Base-by-base conservation (phyloP, 1,140 invertebrate genomes). In the Dreissena polymorpha region DNA sequence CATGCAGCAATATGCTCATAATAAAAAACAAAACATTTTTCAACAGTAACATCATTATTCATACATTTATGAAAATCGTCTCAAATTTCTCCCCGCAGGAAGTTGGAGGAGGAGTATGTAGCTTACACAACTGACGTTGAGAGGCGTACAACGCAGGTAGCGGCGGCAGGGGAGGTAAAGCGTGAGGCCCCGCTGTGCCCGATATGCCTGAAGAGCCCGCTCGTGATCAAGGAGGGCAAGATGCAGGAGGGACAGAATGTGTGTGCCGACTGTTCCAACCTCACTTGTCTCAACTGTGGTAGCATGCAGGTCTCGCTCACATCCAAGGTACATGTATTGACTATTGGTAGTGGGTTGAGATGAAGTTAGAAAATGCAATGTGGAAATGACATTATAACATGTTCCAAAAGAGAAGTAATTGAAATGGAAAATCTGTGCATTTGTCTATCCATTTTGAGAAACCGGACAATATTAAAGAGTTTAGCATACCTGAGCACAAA, bases 31-130 rank as follows among this genome's bases (percentile, higher is more conserved):
- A 39, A 39, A 39, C 39, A 39, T 39, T 39, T 39, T 39, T 39
- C n/a, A 39, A 39, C 39, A 39, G 8, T 5, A 39, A 39, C 39
- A 39, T 39, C 39, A 39, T 39, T 39, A 39, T 39, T 39, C 39
- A 39, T 8, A 39, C 39, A 39, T 5, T 39, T 39, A 39, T 39
- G 39, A 39, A 39, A 39, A 8, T 39, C 2, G 2, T 39, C 39
- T 39, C 39, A 39, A 39, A 39, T 39, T 8, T 39, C 39, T 39
- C 39, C 13, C 89, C 89, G 25, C 88, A 92, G 91, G 53, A 74
- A 87, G 73, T 79, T 92, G 23, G 91, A 92, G 74, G 90, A 92
- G 55, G 91, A 92, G 23, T 92, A 91, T 76, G 81, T 89, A 12
- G 78, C 86, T 18, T 88, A 88, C 57, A 89, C 91, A 14, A 83